These are phyloP conservation scores for Vimba vimba DNA, from an alignment of 2,113 vertebrate genomes.

Conservation along the genomic window DNA sequence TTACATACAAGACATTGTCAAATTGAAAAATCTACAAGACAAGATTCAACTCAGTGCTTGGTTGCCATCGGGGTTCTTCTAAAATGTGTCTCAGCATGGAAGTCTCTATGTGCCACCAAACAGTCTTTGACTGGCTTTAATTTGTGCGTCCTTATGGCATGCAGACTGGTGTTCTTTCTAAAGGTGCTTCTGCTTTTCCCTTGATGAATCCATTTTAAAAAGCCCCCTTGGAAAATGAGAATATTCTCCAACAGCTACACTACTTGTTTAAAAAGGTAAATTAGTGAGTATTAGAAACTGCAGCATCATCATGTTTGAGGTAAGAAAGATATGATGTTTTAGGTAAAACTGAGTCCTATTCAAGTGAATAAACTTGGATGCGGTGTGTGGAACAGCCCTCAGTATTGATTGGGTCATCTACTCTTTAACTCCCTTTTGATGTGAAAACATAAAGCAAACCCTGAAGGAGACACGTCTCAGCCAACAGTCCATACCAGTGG, in stretches of 20 bases:
- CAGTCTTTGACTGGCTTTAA: conserved; percentile 54
- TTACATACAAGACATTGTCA: too few relatives aligned
- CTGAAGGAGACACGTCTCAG: conserved; percentile 5
- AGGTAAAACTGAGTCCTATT: background rate
- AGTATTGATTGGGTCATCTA: background rate
- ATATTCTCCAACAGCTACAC: background rate
- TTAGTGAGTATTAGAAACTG: background rate
- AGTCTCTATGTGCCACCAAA: conserved; percentile 49
- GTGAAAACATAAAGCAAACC: conserved; percentile 17
- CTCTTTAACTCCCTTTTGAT: background rate
- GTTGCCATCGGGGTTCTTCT: background rate
- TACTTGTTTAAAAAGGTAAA: background rate
- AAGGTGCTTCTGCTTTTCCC: conserved; percentile 9
- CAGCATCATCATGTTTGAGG: background rate
- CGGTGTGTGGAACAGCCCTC: background rate
- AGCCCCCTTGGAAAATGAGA: background rate
- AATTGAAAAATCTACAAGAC: background rate
- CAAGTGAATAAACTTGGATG: background rate
- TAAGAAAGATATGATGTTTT: background rate
- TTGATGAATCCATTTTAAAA: conserved; percentile 16
- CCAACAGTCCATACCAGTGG: conserved; percentile 11
- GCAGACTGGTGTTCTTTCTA: conserved; percentile 7
- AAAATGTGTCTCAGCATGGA: conserved; percentile 47
- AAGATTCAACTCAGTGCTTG: background rate
- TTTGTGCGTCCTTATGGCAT: conserved; percentile 33